Conservation (phyloP, 2,888 invertebrate genomes). For the Epinotia bilunana region DNA sequence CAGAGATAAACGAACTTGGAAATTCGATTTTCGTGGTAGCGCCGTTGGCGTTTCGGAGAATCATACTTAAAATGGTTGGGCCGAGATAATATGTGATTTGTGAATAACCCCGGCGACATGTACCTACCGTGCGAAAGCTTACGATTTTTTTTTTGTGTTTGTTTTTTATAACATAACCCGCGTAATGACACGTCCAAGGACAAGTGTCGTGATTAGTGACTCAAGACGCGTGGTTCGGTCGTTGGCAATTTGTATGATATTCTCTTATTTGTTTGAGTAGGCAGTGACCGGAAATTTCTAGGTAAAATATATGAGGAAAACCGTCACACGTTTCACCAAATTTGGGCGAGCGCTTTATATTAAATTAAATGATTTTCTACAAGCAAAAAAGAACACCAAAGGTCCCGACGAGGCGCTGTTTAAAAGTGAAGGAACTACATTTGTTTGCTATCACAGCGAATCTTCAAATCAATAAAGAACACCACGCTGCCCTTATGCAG, state of each 20-base stretch:
- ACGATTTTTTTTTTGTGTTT: not conserved
- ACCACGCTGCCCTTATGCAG: no score
- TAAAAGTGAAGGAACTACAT: no score
- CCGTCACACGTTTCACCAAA: no score
- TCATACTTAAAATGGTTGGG: not conserved
- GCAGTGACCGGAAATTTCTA: slow-evolving; percentile 7
- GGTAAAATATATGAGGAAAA: not conserved
- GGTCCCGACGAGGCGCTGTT: no score
- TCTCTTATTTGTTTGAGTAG: slow-evolving; percentile 11
- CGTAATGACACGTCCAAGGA: slow-evolving; percentile 33
- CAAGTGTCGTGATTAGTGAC: slow-evolving; percentile 29
- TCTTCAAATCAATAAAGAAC: no score
- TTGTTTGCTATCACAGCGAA: no score
- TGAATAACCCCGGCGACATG: not conserved
- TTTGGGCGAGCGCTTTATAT: not conserved
- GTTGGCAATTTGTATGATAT: slow-evolving; percentile 29
- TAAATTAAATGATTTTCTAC: not conserved
- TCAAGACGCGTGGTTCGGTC: slow-evolving; percentile 6
- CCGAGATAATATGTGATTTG: not conserved
- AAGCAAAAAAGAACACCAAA: no score
- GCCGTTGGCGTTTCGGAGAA: not conserved
- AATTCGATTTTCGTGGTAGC: no score
- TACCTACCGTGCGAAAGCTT: slow-evolving; percentile 17
- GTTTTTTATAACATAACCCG: slow-evolving; percentile 28
- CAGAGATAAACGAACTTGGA: no score